Evolutionary conservation across 2,888 invertebrate genomes (phyloP).

Genomic region (Apocheima hispidaria): DNA sequence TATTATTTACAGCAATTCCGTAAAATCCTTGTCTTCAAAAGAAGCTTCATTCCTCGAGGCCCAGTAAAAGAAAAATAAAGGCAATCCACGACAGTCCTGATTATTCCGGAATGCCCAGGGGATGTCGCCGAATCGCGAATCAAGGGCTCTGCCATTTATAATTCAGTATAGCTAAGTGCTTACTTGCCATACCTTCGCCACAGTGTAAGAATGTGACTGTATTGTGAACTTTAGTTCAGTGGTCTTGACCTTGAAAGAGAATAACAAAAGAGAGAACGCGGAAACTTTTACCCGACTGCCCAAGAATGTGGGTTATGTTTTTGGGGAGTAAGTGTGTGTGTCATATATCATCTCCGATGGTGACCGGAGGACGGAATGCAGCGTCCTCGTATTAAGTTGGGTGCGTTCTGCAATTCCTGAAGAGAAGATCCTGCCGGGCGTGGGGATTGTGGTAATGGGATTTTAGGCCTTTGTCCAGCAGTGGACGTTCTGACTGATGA

Average conservation of each 20-base stretch:
- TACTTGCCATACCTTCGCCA: slow-evolving; percentile 36
- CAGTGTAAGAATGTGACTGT: slow-evolving; percentile 16
- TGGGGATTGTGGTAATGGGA: too few relatives aligned
- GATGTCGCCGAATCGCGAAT: slow-evolving; percentile 48
- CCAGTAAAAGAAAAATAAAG: slow-evolving; percentile 34
- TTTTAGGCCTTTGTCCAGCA: too few relatives aligned
- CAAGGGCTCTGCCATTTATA: slow-evolving; percentile 54
- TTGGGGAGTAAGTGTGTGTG: too few relatives aligned
- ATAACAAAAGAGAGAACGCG: background rate
- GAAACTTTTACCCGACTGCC: too few relatives aligned
- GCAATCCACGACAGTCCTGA: slow-evolving; percentile 38
- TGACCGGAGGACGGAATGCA: too few relatives aligned
- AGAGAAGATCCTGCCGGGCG: too few relatives aligned
- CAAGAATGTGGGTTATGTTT: too few relatives aligned
- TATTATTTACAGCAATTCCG: slow-evolving; percentile 21
- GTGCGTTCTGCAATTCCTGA: too few relatives aligned
- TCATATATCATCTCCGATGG: too few relatives aligned
- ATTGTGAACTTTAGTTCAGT: background rate
- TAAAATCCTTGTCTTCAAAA: slow-evolving; percentile 14
- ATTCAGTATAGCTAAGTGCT: slow-evolving; percentile 55
- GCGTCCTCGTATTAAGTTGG: too few relatives aligned
- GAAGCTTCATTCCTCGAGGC: slow-evolving; percentile 20
- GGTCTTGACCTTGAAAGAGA: slow-evolving; percentile 9
- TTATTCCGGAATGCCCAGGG: slow-evolving; percentile 38
- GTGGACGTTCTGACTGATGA: too few relatives aligned